Base-by-base conservation (phyloP, 2,113 vertebrate genomes). In the Chaenocephalus aceratus region DNA sequence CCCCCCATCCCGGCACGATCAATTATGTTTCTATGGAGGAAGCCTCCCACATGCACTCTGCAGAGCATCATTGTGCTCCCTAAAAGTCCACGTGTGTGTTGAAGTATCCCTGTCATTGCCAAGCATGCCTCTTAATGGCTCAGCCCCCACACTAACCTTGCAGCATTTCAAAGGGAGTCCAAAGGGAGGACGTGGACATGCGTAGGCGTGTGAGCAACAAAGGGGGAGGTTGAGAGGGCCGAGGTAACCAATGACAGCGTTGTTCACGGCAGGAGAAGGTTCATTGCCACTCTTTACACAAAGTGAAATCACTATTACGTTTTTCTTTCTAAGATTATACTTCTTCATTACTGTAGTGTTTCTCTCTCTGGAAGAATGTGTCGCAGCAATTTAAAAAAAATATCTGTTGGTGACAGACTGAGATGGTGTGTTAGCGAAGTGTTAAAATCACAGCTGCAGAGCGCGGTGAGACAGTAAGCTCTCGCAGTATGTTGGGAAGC, bases 71-170 rank as follows among this genome's bases (percentile, higher is more conserved):
- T 89, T 88, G 79, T 89, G 73, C 79, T 85, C 86, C 74, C 62
- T 84, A 54, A 87, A 89, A 77, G 87, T 87, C 86, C 82, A 85
- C 23, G 74, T 51, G 74, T 60, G 68, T 78, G 75, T 53, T 91
- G 85, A 90, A 92, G 88, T 87, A 87, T 91, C 88, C 86, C 82
- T 89, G 80, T 89, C 86, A 71, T 53, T 72, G 86, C 82, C 68
- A 26, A 81, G 77, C 70, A 10, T 61, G 36, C 58, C 87, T 89
- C 72, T 90, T 86, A 82, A 57, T 60, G 63, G 82, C 80, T 90
- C 92, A 52, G 90, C 91, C 84, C 85, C 89, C 92, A 85, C 88
- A 78, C 80, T 89, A 71, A 87, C 90, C 91, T 90, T 83, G 87
- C 61, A 74, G 75, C 79, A 2, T 86, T 82, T 92, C 77, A 90